phyloP scores from a whole-genome alignment of 2,113 vertebrate species.

The Myocastor coypus region DNA sequence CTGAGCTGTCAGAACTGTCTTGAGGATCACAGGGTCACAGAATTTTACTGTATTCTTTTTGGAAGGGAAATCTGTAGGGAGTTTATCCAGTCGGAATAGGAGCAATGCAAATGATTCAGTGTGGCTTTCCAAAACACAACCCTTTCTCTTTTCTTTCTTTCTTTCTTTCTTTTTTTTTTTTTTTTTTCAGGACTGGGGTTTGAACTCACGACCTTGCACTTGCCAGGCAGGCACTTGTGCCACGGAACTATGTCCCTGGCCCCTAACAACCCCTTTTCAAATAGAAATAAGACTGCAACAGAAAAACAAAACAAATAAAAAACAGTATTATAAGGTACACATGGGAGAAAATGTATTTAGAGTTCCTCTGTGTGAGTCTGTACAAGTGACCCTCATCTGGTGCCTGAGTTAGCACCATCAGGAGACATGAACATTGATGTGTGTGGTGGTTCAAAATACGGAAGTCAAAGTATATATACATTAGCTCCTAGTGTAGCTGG shows the following conservation, averaged over 20 bases:
- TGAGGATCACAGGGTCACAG: conserved; percentile 28
- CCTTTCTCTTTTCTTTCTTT: too few species aligned
- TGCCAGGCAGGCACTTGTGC: too few species aligned
- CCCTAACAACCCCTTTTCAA: conserved; percentile 55
- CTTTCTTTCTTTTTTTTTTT: too few species aligned
- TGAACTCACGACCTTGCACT: too few species aligned
- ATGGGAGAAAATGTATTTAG: conserved; percentile 47
- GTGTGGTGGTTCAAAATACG: not conserved
- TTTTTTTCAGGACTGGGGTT: too few species aligned
- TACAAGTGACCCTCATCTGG: not conserved
- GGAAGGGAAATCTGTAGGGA: conserved; percentile 59
- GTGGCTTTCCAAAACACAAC: conserved; percentile 45
- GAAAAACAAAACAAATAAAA: not conserved
- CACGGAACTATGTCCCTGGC: too few species aligned
- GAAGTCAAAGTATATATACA: not conserved
- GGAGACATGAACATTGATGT: not conserved
- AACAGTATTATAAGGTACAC: conserved; percentile 33
- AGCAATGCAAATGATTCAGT: conserved; percentile 54
- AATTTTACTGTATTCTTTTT: conserved; percentile 62
- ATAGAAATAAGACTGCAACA: conserved; percentile 53
- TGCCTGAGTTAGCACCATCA: not conserved
- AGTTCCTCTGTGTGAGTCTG: not conserved
- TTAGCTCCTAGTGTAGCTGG: not conserved
- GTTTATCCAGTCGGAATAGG: conserved; percentile 39
- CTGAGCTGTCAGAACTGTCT: conserved; percentile 58